phyloP scores from a whole-genome alignment of 2,113 vertebrate species.

The Lophius piscatorius region DNA sequence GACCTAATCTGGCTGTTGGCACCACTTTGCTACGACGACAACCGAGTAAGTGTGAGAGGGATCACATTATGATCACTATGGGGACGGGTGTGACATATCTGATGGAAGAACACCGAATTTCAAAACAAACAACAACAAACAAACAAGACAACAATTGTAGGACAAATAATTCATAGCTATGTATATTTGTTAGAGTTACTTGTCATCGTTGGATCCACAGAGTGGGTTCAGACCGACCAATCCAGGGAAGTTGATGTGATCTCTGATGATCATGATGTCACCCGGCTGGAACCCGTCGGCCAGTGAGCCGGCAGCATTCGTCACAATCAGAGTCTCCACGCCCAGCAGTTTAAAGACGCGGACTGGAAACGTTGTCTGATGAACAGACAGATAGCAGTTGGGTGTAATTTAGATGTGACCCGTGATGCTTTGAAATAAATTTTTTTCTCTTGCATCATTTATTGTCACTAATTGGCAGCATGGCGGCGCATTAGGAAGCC shows the following conservation, averaged over 20 bases:
- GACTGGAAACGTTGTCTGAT: constrained; percentile 83
- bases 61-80: too few species aligned
- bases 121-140: not conserved
- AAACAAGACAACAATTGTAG: not conserved
- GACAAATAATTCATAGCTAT: not conserved
- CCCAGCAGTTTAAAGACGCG: constrained; percentile 84
- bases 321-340: constrained; percentile 83
- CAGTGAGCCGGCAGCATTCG: constrained; percentile 84
- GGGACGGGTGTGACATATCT: too few species aligned
- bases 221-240: constrained; percentile 81
- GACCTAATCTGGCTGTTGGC: too few species aligned
- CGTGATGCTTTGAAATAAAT: too few species aligned
- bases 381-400: constrained; percentile 10
- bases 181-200: constrained; percentile 63
- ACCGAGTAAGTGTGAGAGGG: too few species aligned
- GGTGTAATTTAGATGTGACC: too few species aligned
- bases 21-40: too few species aligned
- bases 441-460: too few species aligned
- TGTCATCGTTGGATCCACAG: constrained; percentile 82
- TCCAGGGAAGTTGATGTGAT: constrained; percentile 85
- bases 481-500: too few species aligned
- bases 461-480: too few species aligned
- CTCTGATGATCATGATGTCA: constrained; percentile 86
- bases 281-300: constrained; percentile 78
- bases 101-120: too few species aligned